A percentile compares a stretch with the other conserved stretches of the same genome.
Conservation (phyloP, 2,888 invertebrate genomes). For the Trypoxylon attenuatum region DNA sequence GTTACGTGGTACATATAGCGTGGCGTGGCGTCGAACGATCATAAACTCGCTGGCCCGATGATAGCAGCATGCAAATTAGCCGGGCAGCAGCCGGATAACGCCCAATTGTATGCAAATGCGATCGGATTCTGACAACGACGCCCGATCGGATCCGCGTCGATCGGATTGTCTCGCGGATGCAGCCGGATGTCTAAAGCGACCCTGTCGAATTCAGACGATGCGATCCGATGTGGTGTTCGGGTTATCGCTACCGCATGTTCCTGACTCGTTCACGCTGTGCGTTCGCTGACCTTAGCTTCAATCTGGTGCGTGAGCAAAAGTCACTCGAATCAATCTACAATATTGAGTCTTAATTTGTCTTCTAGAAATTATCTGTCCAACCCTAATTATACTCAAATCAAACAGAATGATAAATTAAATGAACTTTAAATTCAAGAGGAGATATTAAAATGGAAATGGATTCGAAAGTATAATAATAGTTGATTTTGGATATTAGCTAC, state of each 20-base stretch:
- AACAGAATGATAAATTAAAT: no score
- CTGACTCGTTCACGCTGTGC: neutral
- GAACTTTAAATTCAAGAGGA: no score
- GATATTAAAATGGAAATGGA: no score
- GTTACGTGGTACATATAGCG: neutral
- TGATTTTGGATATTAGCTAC: no score
- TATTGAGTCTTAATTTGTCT: no score
- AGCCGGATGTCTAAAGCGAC: no score
- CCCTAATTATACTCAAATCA: no score
- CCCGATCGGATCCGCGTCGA: slow-evolving; percentile 38
- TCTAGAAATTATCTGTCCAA: no score
- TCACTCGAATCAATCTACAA: no score
- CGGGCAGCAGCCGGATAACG: slow-evolving; percentile 50
- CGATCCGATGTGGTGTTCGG: slow-evolving; percentile 21
- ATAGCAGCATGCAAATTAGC: slow-evolving; percentile 52
- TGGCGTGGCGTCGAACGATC: slow-evolving; percentile 12
- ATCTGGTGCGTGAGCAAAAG: neutral
- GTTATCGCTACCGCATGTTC: slow-evolving; percentile 47
- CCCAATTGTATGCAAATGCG: slow-evolving; percentile 61
- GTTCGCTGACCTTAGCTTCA: no score
- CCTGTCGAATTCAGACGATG: slow-evolving; percentile 25
- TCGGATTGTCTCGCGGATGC: slow-evolving; percentile 23
- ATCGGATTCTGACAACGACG: slow-evolving; percentile 51
- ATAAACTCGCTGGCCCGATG: slow-evolving; percentile 36
- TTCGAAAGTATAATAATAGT: no score